Evolutionary conservation across 1,140 invertebrate genomes (phyloP).

Genomic region (Dendroctonus valens): DNA sequence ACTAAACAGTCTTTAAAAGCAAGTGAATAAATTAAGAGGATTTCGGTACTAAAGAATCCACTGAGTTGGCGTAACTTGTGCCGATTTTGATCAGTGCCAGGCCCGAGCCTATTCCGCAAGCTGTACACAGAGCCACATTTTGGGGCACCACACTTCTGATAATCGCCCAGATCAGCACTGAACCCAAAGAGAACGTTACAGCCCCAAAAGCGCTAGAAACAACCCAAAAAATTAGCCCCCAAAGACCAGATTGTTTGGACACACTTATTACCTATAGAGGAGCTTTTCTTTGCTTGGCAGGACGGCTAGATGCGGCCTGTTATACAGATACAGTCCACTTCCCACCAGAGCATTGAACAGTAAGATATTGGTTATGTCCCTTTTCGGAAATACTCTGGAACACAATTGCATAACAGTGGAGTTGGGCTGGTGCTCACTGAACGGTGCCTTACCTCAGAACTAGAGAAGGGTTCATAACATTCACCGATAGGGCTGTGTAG

Average conservation of each 20-base stretch:
- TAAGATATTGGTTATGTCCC: slow-evolving; percentile 61
- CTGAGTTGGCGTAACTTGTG: slow-evolving; percentile 54
- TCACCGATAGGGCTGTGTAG: slow-evolving; percentile 62
- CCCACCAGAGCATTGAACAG: slow-evolving; percentile 59
- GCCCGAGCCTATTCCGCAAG: slow-evolving; percentile 62
- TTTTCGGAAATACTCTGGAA: slow-evolving; percentile 59
- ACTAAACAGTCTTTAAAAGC: not conserved
- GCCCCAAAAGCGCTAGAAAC: slow-evolving; percentile 61
- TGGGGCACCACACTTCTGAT: slow-evolving; percentile 64
- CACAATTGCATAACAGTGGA: not conserved
- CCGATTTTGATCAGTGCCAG: slow-evolving; percentile 60
- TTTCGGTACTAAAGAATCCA: slow-evolving; percentile 44
- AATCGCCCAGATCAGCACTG: slow-evolving; percentile 70
- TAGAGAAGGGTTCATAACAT: slow-evolving; percentile 66
- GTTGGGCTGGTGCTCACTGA: not conserved
- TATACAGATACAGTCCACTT: slow-evolving; percentile 63
- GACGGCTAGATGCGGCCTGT: slow-evolving; percentile 57
- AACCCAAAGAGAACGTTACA: slow-evolving; percentile 68
- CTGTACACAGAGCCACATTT: slow-evolving; percentile 59
- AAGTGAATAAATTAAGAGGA: slow-evolving; percentile 24
- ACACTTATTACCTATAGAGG: slow-evolving; percentile 54
- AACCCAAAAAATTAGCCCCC: slow-evolving; percentile 20
- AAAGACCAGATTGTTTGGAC: slow-evolving; percentile 5
- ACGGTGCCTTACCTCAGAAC: slow-evolving; percentile 53
- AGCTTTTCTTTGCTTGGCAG: slow-evolving; percentile 51